Conservation (phyloP, 1,140 invertebrate species). For the Leptopilina clavipes region DNA sequence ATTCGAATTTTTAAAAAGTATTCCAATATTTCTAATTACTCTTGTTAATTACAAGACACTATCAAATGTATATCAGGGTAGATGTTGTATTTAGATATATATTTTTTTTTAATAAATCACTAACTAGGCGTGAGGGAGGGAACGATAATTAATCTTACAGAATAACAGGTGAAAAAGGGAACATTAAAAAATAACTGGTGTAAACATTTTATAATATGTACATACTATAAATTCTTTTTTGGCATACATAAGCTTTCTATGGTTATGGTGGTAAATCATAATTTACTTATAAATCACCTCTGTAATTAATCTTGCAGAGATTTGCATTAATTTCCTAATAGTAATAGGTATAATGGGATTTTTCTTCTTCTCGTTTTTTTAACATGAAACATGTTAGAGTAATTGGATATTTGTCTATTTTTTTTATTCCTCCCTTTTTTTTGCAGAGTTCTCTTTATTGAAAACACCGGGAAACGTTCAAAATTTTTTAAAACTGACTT, state of each 20-base stretch:
- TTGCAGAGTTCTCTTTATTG: neutral
- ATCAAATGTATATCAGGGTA: too few relatives aligned
- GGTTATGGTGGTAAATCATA: neutral
- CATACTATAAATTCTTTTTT: too few relatives aligned
- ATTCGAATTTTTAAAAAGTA: too few relatives aligned
- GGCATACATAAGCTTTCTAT: neutral
- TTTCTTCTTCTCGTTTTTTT: too few relatives aligned
- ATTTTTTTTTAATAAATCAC: conserved; percentile 7
- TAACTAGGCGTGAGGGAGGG: neutral
- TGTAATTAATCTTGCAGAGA: too few relatives aligned
- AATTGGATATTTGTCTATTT: too few relatives aligned
- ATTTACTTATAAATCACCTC: neutral
- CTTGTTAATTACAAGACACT: too few relatives aligned
- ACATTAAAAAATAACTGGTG: neutral
- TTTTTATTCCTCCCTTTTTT: neutral
- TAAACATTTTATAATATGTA: neutral
- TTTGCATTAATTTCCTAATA: too few relatives aligned
- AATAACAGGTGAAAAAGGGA: neutral
- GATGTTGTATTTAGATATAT: neutral
- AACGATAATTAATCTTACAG: neutral
- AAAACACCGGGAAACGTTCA: neutral
- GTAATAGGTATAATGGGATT: too few relatives aligned
- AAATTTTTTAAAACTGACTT: neutral
- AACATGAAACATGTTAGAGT: too few relatives aligned
- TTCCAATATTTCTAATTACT: too few relatives aligned